These are phyloP conservation scores for Tamias sibiricus DNA, from an alignment of 2,113 vertebrate genomes.

Conservation along the genomic window DNA sequence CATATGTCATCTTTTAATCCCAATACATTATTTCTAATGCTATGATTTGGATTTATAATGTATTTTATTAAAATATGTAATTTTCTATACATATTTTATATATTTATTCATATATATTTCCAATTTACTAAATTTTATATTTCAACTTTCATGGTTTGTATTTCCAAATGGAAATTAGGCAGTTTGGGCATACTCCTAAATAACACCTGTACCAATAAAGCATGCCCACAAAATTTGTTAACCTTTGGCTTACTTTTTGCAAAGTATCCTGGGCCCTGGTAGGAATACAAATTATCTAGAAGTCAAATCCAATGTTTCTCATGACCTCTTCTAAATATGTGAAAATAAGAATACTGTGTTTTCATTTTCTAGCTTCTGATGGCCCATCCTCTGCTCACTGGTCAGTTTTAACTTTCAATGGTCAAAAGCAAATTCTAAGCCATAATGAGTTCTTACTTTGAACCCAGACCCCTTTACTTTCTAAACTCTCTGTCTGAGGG, in stretches of 20 bases:
- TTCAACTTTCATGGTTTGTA: background rate
- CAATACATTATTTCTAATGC: background rate
- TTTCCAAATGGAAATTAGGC: slow-evolving; percentile 39
- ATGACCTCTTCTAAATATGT: slow-evolving; percentile 6
- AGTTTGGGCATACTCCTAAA: background rate
- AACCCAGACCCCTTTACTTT: background rate
- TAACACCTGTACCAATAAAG: background rate
- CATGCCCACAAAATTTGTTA: background rate
- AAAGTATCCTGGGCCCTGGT: background rate
- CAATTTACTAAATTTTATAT: background rate
- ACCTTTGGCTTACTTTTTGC: background rate
- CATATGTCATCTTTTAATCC: background rate
- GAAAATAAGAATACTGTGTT: background rate
- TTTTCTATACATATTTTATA: background rate
- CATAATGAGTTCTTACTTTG: background rate
- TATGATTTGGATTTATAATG: background rate
- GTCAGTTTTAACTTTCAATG: background rate
- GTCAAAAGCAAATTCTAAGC: background rate
- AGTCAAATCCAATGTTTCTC: background rate
- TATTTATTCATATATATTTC: no score
- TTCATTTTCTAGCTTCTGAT: background rate
- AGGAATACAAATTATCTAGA: background rate
- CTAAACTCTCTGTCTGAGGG: background rate
- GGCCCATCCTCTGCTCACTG: background rate
- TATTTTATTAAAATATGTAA: background rate